Conservation (phyloP, 2,797 vertebrate species). For the Cottoperca gobio region DNA sequence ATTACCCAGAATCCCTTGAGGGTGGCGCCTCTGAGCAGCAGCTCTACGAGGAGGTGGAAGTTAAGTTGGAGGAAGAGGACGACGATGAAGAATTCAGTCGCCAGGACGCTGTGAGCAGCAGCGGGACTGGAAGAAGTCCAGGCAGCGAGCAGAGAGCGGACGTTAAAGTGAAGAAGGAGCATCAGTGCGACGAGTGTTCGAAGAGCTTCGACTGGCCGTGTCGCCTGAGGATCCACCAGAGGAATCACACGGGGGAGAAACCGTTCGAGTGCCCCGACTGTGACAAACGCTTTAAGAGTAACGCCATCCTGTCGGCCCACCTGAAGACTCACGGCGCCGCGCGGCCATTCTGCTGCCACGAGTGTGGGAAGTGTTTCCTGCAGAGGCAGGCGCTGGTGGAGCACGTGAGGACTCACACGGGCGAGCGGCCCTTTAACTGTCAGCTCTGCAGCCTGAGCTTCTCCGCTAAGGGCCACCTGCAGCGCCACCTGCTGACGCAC, state of each 20-base stretch:
- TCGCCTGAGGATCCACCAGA: slow-evolving; percentile 15
- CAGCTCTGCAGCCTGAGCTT: slow-evolving; percentile 26
- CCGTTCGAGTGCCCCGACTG: slow-evolving; percentile 28
- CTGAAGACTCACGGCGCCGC: slow-evolving; percentile 10
- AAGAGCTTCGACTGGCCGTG: slow-evolving; percentile 23
- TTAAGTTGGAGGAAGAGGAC: background rate
- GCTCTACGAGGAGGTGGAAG: background rate
- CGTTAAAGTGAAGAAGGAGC: background rate
- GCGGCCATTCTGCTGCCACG: slow-evolving; percentile 26
- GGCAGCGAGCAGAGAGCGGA: background rate
- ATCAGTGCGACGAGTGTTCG: slow-evolving; percentile 19
- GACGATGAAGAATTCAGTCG: no score
- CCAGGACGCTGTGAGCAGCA: no score
- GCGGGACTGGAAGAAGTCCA: background rate
- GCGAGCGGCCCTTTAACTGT: slow-evolving; percentile 28
- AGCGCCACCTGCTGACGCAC: slow-evolving; percentile 31
- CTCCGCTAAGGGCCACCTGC: slow-evolving; percentile 24
- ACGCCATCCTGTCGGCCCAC: slow-evolving; percentile 18
- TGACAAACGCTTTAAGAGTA: slow-evolving; percentile 25
- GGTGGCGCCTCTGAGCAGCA: background rate
- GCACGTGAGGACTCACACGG: slow-evolving; percentile 28
- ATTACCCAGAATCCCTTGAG: slow-evolving; percentile 5
- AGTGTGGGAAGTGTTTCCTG: slow-evolving; percentile 38
- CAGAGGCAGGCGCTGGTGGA: slow-evolving; percentile 9
- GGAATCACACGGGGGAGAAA: slow-evolving; percentile 20